Base-by-base conservation (phyloP, 2,113 vertebrate genomes). In the Tricholaema leucomelas region DNA sequence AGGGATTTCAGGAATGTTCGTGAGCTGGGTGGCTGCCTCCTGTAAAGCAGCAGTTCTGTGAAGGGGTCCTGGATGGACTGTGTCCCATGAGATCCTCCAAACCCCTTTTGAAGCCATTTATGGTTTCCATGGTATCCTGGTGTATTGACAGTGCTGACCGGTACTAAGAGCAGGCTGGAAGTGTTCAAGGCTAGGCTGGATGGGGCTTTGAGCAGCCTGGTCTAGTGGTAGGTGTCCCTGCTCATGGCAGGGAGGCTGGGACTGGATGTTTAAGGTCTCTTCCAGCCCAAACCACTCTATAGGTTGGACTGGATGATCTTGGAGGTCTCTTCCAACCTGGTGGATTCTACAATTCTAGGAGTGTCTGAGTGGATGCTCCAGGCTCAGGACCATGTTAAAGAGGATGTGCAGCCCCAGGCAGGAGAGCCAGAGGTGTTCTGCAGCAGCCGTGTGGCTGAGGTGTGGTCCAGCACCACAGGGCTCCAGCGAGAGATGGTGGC, bases 381-480 rank as follows among this genome's bases (percentile, higher is more conserved):
- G 76, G 61, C 31, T 78, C 36, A 28, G 65, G 54, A 12, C 33
- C 1, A 1, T 25, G 36, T 14, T 24, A 3, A 30, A 10, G 33
- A 13, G 6, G 8, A 30, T 4, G 4, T 1, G 1, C 73, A 33
- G 28, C 46, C 38, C 27, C 0, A 0, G 44, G 46, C 5, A 2
- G 54, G 59, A 63, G 14, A 72, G 16, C 3, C 2, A 6, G 59
- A 44, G 81, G 42, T 12, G 18, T 28, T 52, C 38, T 30, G 48
- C n/a, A 31, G 66, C 38, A 55, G 12, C 46, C 1, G 0, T 2
- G 3, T 19, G 12, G 42, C 13, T 3, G 12, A 52, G 66, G 56
- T 0, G 0, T 30, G 64, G 5, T 30, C 36, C 60, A 17, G 48
- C 23, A 15, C 50, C 1, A 0, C 1, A 8, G 31, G n/a, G 18